Conservation (phyloP, 2,113 vertebrate genomes). For the Tinamus guttatus region DNA sequence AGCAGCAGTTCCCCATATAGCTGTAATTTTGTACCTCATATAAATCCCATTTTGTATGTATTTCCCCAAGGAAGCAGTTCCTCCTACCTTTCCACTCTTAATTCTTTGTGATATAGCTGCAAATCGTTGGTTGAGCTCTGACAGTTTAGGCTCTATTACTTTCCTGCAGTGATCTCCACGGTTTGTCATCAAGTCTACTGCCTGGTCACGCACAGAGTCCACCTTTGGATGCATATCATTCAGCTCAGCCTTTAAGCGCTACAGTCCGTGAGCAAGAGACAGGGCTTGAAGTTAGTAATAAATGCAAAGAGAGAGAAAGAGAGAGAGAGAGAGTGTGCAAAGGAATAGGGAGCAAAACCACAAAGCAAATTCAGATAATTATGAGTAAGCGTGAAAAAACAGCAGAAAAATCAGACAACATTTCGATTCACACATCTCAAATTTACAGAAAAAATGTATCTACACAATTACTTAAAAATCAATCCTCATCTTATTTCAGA, state of each 20-base stretch:
- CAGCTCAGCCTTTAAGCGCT: slow-evolving; percentile 93
- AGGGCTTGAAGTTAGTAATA: slow-evolving; percentile 81
- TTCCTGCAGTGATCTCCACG: slow-evolving; percentile 91
- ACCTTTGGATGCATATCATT: slow-evolving; percentile 88
- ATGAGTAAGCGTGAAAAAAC: background rate
- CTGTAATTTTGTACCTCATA: background rate
- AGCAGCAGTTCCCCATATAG: background rate
- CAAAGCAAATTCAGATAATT: slow-evolving; percentile 47
- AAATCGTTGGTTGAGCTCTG: slow-evolving; percentile 90
- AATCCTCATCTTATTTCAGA: background rate
- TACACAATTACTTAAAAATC: background rate
- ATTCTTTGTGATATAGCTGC: slow-evolving; percentile 87
- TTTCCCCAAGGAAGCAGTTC: slow-evolving; percentile 63
- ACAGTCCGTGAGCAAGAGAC: slow-evolving; percentile 81
- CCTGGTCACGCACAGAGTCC: slow-evolving; percentile 87
- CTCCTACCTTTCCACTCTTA: slow-evolving; percentile 89
- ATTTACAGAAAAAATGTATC: background rate
- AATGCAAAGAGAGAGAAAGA: slow-evolving; percentile 62
- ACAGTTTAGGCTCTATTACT: slow-evolving; percentile 89
- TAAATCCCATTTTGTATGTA: slow-evolving; percentile 49
- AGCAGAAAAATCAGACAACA: background rate
- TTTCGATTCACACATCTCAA: background rate
- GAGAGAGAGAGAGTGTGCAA: slow-evolving; percentile 68
- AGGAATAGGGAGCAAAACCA: slow-evolving; percentile 64
- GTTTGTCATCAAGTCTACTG: slow-evolving; percentile 90